Percentiles rank a stretch among this genome's conserved stretches.
phyloP scores from a whole-genome alignment of 1,140 invertebrate species.

The Anastrepha ludens region DNA sequence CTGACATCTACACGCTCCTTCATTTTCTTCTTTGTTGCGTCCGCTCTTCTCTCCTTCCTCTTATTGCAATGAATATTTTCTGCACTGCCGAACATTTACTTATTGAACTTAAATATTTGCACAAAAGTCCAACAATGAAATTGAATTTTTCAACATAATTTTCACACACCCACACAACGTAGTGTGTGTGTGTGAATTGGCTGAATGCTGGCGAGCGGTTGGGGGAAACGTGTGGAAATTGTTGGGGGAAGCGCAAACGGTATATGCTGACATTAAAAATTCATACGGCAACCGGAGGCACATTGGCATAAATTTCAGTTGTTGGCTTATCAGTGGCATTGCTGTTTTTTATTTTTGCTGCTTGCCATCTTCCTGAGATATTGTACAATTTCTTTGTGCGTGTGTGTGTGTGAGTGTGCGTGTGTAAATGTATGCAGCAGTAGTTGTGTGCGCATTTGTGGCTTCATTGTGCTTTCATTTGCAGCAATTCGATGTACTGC shows the following conservation, averaged over 20 bases:
- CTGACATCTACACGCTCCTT: neutral
- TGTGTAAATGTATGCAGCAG: neutral
- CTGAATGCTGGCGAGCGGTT: neutral
- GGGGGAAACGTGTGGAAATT: neutral
- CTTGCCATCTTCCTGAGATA: neutral
- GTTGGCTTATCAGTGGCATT: neutral
- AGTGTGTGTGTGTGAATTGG: neutral
- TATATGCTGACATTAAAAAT: conserved; percentile 48
- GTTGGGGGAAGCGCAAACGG: neutral
- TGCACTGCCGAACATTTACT: neutral
- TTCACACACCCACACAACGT: neutral
- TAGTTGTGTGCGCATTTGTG: conserved; percentile 25
- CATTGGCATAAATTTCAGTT: conserved; percentile 38
- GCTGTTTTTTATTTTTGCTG: conserved; percentile 12
- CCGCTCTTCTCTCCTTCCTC: neutral
- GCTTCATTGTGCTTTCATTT: conserved; percentile 45
- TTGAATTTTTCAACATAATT: conserved; percentile 50
- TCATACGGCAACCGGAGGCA: conserved; percentile 42
- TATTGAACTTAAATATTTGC: conserved; percentile 46
- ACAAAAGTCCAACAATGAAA: conserved; percentile 47
- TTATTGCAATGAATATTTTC: too few relatives aligned
- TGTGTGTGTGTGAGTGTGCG: neutral
- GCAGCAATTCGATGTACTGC: conserved; percentile 5
- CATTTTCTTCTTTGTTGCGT: neutral
- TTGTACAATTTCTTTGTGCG: neutral